Percentiles rank a stretch among this genome's conserved stretches.
These are phyloP conservation scores for Gallinago solitaria DNA, from an alignment of 2,797 vertebrate species.

Conservation along the genomic window DNA sequence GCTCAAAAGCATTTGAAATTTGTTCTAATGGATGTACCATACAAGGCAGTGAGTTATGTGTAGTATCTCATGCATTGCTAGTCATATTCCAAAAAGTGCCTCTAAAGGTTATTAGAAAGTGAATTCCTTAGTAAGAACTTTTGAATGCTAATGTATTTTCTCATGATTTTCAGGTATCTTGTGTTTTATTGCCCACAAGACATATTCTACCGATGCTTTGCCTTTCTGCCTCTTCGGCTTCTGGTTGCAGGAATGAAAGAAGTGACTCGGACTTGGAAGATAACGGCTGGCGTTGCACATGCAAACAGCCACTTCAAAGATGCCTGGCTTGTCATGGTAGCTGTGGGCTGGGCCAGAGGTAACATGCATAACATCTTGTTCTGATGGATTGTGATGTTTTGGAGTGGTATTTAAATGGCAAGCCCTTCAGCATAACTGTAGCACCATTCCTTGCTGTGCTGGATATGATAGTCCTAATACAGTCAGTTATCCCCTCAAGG, in stretches of 20 bases:
- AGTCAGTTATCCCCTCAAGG: neutral
- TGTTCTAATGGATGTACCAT: neutral
- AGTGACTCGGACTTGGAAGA: conserved; percentile 95
- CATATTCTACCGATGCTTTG: conserved; percentile 80
- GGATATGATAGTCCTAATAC: neutral
- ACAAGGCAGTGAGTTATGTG: neutral
- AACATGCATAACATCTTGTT: neutral
- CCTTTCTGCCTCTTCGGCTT: conserved; percentile 85
- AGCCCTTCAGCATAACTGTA: neutral
- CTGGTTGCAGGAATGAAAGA: conserved; percentile 93
- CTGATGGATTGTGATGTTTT: neutral
- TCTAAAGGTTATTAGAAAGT: neutral
- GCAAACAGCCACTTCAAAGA: conserved; percentile 88
- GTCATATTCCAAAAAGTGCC: neutral
- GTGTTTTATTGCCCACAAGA: conserved; percentile 93
- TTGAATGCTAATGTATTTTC: neutral
- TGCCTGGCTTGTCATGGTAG: conserved; percentile 91
- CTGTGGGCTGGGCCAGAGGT: conserved; percentile 96
- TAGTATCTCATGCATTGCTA: neutral
- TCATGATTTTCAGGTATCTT: conserved; percentile 86
- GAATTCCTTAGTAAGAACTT: neutral
- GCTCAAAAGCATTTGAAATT: neutral
- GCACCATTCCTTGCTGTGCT: neutral
- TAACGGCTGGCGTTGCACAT: conserved; percentile 86
- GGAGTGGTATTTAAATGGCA: neutral